Percentiles rank a stretch among this genome's conserved stretches.
Evolutionary conservation across 1,140 invertebrate genomes (phyloP).

Genomic region (Drosophila pseudoananassae): DNA sequence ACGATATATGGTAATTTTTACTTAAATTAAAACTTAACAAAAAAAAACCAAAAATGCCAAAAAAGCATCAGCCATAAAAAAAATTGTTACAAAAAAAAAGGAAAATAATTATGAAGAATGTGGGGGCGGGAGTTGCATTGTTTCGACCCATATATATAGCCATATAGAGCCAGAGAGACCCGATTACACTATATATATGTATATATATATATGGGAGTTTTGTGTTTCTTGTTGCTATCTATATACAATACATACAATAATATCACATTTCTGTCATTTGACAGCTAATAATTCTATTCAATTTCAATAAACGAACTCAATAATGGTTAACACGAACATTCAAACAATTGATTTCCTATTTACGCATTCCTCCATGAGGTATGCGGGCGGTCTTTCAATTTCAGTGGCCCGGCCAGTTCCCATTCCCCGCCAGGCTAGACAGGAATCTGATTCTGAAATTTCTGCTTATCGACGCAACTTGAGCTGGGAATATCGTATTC

Average conservation of each 20-base stretch:
- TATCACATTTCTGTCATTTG: conserved; percentile 62
- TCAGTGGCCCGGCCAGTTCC: too few species aligned
- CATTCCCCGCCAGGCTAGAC: too few species aligned
- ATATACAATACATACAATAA: conserved; percentile 64
- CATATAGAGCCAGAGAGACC: too few species aligned
- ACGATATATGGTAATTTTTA: conserved; percentile 44
- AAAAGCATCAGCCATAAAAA: conserved; percentile 3
- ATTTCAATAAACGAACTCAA: conserved; percentile 72
- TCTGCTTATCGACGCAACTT: too few species aligned
- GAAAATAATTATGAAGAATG: conserved; percentile 4
- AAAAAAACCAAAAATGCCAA: conserved; percentile 44
- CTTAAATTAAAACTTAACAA: conserved; percentile 10
- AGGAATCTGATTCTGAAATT: too few species aligned
- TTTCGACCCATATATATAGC: conserved; percentile 22
- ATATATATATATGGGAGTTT: conserved; percentile 30
- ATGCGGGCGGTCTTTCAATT: conserved; percentile 18
- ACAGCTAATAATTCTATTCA: conserved; percentile 77
- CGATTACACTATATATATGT: too few species aligned
- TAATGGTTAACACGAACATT: conserved; percentile 44
- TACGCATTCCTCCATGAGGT: too few species aligned
- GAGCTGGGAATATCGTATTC: too few species aligned
- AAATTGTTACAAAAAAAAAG: conserved; percentile 10
- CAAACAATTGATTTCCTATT: conserved; percentile 21
- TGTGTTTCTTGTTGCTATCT: conserved; percentile 79
- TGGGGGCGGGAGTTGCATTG: conserved; percentile 28